Conservation (phyloP, 92 coral and sea anemone genomes). For the Montipora capitata region DNA sequence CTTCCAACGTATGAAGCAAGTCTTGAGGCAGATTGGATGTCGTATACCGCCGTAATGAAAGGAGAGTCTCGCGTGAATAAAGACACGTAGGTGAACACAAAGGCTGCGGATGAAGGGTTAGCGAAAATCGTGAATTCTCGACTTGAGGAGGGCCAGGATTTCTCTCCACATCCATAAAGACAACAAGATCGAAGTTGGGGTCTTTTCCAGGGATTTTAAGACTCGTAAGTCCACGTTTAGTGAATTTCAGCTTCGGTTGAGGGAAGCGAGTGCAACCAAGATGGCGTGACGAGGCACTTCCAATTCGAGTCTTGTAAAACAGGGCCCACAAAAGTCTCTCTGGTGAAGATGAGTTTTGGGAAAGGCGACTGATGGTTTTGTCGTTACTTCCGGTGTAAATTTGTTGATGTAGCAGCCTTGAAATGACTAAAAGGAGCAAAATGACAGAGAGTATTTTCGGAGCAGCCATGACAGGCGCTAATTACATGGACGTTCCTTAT, state of each 20-base stretch:
- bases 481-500: too few relatives aligned
- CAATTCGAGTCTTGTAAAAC: background rate
- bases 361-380: conserved; percentile 5
- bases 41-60: too few relatives aligned
- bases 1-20: too few relatives aligned
- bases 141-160: conserved; percentile 61
- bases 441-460: background rate
- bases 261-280: background rate
- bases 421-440: background rate
- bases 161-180: conserved; percentile 35
- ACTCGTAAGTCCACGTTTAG: too few relatives aligned
- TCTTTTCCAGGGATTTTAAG: too few relatives aligned
- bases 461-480: conserved; percentile 20
- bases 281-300: conserved; percentile 22
- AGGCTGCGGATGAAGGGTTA: too few relatives aligned
- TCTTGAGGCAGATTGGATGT: too few relatives aligned
- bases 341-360: conserved; percentile 6
- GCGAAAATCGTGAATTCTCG: too few relatives aligned
- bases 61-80: too few relatives aligned
- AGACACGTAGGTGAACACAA: too few relatives aligned
- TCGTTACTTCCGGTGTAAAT: background rate
- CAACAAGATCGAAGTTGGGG: conserved; percentile 5
- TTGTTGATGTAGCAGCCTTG: background rate
- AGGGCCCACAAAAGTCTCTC: background rate
- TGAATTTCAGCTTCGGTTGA: too few relatives aligned